Conservation (phyloP, 2,888 invertebrate species). For the Cremastinae sp. region DNA sequence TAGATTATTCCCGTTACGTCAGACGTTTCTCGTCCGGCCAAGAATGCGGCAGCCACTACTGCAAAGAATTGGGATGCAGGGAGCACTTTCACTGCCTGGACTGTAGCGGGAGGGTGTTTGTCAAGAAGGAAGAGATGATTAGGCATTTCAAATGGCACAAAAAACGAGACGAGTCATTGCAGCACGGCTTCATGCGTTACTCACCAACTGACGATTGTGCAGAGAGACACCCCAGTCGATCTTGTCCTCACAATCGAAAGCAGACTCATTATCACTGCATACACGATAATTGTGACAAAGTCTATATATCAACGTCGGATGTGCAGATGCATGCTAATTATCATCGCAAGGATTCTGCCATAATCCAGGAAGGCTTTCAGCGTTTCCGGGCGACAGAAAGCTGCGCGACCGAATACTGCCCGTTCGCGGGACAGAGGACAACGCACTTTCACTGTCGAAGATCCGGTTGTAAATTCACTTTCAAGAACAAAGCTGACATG, state of each 20-base stretch:
- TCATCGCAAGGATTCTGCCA: constrained; percentile 98
- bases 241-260: constrained; percentile 94
- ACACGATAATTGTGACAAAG: constrained; percentile 95
- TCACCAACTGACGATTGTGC: constrained; percentile 97
- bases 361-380: constrained; percentile 98
- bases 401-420: constrained; percentile 94
- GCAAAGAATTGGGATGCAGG: constrained; percentile 93
- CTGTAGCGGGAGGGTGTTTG: constrained; percentile 93
- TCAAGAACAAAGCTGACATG: constrained; percentile 99
- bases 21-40: constrained; percentile 90
- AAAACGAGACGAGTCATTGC: constrained; percentile 97
- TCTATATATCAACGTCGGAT: constrained; percentile 98
- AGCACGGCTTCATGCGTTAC: constrained; percentile 97
- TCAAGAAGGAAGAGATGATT: constrained; percentile 99
- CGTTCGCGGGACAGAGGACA: constrained; percentile 96
- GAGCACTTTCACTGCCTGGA: constrained; percentile 97
- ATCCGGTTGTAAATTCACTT: constrained; percentile 95
- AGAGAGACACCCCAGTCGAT: constrained; percentile 87
- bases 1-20: constrained; percentile 95
- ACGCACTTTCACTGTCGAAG: constrained; percentile 98
- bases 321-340: constrained; percentile 99
- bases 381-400: constrained; percentile 97
- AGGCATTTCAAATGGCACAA: constrained; percentile 99
- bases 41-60: constrained; percentile 92
- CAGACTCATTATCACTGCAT: constrained; percentile 99